phyloP scores from a whole-genome alignment of 2,888 invertebrate species.

The Gastracanthus pulcherrimus region DNA sequence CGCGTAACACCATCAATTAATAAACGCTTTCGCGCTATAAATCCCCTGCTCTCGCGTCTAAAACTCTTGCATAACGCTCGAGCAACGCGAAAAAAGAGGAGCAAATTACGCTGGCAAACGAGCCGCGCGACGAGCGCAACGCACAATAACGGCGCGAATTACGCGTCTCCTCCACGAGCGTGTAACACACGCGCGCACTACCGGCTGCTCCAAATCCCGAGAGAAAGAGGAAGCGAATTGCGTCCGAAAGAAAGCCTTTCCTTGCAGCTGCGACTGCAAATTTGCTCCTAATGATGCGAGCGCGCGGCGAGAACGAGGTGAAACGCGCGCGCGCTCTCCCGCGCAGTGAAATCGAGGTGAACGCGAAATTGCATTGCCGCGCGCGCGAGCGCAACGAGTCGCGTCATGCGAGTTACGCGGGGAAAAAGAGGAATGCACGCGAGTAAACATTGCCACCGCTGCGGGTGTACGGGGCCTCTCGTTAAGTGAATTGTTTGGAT shows the following conservation, averaged over 20 bases:
- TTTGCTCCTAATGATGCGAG: conserved; percentile 20
- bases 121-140: too few species aligned
- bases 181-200: background rate
- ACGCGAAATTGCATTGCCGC: background rate
- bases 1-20: background rate
- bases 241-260: background rate
- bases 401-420: background rate
- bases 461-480: background rate
- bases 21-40: conserved; percentile 14
- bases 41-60: background rate
- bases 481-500: background rate
- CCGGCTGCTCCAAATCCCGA: background rate
- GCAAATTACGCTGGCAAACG: background rate
- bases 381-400: background rate
- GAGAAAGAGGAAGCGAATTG: background rate
- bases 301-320: conserved; percentile 14
- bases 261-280: background rate
- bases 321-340: too few species aligned
- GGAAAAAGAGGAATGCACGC: background rate
- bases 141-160: too few species aligned
- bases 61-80: background rate
- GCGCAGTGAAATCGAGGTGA: conserved; percentile 37
- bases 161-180: too few species aligned
- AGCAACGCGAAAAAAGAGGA: conserved; percentile 7
- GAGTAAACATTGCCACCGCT: background rate